A percentile compares a stretch with the other conserved stretches of the same genome.
These are phyloP conservation scores for Corvus moneduloides DNA, from an alignment of 2,113 vertebrate species.

Conservation along the genomic window DNA sequence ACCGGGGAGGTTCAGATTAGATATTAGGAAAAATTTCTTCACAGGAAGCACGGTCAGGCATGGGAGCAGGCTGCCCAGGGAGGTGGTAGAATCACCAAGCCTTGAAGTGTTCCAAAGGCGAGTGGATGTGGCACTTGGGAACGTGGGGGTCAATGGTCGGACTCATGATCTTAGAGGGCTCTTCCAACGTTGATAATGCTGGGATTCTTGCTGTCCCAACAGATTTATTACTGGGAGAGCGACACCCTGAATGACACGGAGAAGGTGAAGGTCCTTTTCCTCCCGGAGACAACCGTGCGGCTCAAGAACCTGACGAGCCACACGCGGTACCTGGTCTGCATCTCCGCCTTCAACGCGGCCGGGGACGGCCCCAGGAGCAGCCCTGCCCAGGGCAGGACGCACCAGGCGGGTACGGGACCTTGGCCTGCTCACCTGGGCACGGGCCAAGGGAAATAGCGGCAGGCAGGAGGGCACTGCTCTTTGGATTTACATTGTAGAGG, in stretches of 20 bases:
- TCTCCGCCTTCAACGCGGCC: conserved; percentile 90
- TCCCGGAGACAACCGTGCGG: conserved; percentile 80
- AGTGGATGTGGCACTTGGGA: neutral
- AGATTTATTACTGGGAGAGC: conserved; percentile 93
- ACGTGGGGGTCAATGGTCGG: accelerated
- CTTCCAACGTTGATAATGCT: neutral
- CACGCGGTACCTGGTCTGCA: conserved; percentile 84
- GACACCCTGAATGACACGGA: conserved; percentile 85
- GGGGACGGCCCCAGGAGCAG: conserved; percentile 90
- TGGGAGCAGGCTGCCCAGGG: neutral
- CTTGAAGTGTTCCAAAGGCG: accelerated
- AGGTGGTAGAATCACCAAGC: neutral
- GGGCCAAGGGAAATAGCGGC: neutral
- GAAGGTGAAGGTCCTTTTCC: conserved; percentile 89
- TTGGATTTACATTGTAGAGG: neutral
- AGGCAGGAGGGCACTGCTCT: neutral
- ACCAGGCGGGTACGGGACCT: conserved; percentile 80
- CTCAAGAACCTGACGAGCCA: conserved; percentile 93
- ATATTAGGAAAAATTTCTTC: neutral
- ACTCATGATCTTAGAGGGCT: neutral
- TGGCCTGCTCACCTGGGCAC: neutral
- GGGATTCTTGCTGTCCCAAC: neutral
- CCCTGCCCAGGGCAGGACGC: conserved; percentile 81
- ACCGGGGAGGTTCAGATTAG: neutral
- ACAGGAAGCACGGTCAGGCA: neutral